These are phyloP conservation scores for Muricea muricata DNA, from an alignment of 92 coral and sea anemone genomes.

Conservation along the genomic window DNA sequence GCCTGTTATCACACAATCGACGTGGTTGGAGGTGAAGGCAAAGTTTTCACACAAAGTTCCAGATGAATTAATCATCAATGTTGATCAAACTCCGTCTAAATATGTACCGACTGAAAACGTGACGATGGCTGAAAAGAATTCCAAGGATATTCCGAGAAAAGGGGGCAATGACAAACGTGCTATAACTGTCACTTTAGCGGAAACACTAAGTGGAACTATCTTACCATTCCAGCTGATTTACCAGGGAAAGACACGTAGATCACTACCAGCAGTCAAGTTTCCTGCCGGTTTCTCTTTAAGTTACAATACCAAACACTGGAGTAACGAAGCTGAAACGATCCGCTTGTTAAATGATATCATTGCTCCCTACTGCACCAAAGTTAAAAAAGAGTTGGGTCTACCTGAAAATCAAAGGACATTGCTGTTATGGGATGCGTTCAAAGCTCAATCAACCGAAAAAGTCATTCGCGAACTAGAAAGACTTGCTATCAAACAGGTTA, in stretches of 20 bases:
- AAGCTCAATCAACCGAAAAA: constrained; percentile 64
- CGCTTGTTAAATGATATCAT: constrained; percentile 56
- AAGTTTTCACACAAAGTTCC: constrained; percentile 53
- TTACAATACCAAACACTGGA: constrained; percentile 66
- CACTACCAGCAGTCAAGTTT: constrained; percentile 54
- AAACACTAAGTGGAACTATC: constrained; percentile 47
- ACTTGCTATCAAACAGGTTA: constrained; percentile 45
- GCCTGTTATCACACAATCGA: constrained; percentile 54
- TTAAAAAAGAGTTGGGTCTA: constrained; percentile 58
- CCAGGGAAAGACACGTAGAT: constrained; percentile 57
- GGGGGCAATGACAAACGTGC: constrained; percentile 58
- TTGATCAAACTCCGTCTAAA: constrained; percentile 60
- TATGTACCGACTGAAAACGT: constrained; percentile 59
- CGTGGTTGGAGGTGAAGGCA: constrained; percentile 59
- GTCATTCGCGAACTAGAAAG: constrained; percentile 58
- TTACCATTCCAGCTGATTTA: constrained; percentile 25
- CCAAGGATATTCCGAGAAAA: constrained; percentile 54
- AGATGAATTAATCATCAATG: constrained; percentile 43
- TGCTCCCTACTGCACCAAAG: constrained; percentile 61
- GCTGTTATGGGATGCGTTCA: constrained; percentile 68
- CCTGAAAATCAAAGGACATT: constrained; percentile 62
- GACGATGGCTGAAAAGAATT: constrained; percentile 34
- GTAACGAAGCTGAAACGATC: constrained; percentile 66
- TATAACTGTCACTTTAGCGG: constrained; percentile 63
- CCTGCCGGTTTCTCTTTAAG: constrained; percentile 65